Conservation (phyloP, 2,888 invertebrate species). For the Altica lythri region DNA sequence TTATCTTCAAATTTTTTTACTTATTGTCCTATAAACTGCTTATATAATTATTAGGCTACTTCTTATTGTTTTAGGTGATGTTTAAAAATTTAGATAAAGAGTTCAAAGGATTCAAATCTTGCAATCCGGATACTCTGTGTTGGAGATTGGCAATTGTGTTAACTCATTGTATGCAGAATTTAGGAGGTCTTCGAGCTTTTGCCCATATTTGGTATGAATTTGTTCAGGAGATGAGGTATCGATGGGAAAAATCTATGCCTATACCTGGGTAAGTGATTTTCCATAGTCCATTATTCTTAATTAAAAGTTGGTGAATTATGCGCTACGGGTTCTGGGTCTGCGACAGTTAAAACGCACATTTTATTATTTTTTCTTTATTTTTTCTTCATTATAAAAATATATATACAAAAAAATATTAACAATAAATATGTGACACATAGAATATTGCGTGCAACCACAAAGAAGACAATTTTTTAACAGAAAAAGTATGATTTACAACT, state of each 20-base stretch:
- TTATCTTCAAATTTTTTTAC: too few relatives aligned
- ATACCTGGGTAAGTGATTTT: constrained; percentile 90
- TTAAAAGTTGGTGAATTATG: too few relatives aligned
- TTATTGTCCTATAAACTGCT: too few relatives aligned
- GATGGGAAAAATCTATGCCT: constrained; percentile 81
- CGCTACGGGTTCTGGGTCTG: too few relatives aligned
- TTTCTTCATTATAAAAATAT: constrained; percentile 25
- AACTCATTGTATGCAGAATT: constrained; percentile 73
- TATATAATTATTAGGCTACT: too few relatives aligned
- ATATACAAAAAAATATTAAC: constrained; percentile 21
- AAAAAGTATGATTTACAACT: constrained; percentile 1
- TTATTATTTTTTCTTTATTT: too few relatives aligned
- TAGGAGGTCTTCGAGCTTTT: constrained; percentile 74
- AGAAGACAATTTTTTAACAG: constrained; percentile 7
- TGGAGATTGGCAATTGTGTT: constrained; percentile 80
- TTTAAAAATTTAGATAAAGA: constrained; percentile 41
- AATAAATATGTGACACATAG: constrained; percentile 15
- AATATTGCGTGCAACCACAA: not conserved
- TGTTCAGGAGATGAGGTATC: constrained; percentile 83
- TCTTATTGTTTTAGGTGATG: constrained; percentile 22
- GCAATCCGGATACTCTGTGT: constrained; percentile 76
- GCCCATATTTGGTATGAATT: constrained; percentile 96
- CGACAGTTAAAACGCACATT: too few relatives aligned
- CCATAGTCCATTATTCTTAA: too few relatives aligned
- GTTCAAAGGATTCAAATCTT: constrained; percentile 65